Base-by-base conservation (phyloP, 92 coral and sea anemone species). In the Palythoa grandiflora region DNA sequence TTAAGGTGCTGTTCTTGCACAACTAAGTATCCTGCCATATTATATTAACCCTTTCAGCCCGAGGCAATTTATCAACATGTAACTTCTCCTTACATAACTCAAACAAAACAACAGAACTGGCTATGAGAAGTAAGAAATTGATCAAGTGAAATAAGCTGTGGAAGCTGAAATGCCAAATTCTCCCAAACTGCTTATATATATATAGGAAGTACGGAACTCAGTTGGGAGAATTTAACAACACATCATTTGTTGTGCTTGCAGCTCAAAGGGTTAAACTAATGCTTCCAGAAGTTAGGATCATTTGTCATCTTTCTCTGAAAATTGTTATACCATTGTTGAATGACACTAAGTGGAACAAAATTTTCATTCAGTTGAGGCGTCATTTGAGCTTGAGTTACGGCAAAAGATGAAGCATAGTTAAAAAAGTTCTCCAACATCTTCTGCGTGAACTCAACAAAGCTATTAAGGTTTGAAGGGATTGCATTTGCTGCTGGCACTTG, bases 281-380 rank as follows among this genome's bases (percentile, higher is more conserved):
- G 88, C 85, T 91, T 93, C 99, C 99, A 97, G 51, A 97, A 97
- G 63, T 97, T 93, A 1, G 99, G 99, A 76, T 97, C 99, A 59
- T 91, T 83, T 47, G 95, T 68, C 87, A 97, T 90, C 90, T 94
- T 97, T 39, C 98, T 89, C 66, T 97, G 94, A 87, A 92, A 97
- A 39, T 89, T 92, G 16, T 84, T 88, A 78, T 93, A 97, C 99
- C 99, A 97, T 44, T 85, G 91, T 66, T 97, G 98, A 1, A 97
- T 98, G 39, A 85, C 92, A 71, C 98, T 93, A 87, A 95, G 72
- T 1, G 98, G 99, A 12, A 97, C 94, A 91, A 87, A 97, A 61
- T 91, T 91, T 83, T 95, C 96, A 20, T 83, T 87, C 10, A 97
- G 99, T 66, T 94, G 94, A 6, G 99, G 99, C 3, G 93, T 93